A percentile compares a stretch with the other conserved stretches of the same genome.
These are phyloP conservation scores for Drosophila repletoides DNA, from an alignment of 1,140 invertebrate species.

Conservation along the genomic window DNA sequence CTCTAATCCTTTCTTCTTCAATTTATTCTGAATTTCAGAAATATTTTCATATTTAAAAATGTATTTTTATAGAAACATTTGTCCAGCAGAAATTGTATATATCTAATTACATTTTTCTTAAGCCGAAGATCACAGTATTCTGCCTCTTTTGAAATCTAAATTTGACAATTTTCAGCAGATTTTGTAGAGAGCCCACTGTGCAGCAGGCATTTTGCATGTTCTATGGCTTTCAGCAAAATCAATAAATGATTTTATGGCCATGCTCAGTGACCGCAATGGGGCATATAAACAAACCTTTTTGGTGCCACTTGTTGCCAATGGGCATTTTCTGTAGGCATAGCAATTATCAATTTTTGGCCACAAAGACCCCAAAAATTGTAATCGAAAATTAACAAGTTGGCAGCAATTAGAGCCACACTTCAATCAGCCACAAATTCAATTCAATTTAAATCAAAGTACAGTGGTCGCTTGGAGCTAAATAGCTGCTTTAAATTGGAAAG, in stretches of 20 bases:
- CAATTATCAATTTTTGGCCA: constrained; percentile 53
- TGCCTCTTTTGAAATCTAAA: too few relatives aligned
- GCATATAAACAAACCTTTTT: constrained; percentile 10
- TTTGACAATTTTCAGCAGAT: too few relatives aligned
- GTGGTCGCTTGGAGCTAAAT: too few relatives aligned
- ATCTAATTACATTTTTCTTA: too few relatives aligned
- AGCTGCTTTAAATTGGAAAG: too few relatives aligned
- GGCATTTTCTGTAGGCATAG: constrained; percentile 15
- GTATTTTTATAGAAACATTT: too few relatives aligned
- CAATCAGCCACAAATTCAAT: neutral
- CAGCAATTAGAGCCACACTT: constrained; percentile 8
- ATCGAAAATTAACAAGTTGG: constrained; percentile 55
- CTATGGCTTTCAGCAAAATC: constrained; percentile 22
- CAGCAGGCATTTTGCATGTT: neutral
- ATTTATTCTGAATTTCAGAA: too few relatives aligned
- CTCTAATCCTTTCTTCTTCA: too few relatives aligned
- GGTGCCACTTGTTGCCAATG: constrained; percentile 35
- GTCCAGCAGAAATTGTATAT: too few relatives aligned
- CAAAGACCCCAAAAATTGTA: constrained; percentile 50
- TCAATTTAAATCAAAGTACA: neutral
- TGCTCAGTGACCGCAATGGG: constrained; percentile 32
- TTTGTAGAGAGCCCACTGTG: too few relatives aligned
- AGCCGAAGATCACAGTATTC: too few relatives aligned
- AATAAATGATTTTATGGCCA: constrained; percentile 41
- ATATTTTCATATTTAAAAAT: too few relatives aligned